Percentiles rank a stretch among this genome's conserved stretches.
These are phyloP conservation scores for Ictidomys tridecemlineatus DNA, from an alignment of 2,113 vertebrate species.

Conservation along the genomic window DNA sequence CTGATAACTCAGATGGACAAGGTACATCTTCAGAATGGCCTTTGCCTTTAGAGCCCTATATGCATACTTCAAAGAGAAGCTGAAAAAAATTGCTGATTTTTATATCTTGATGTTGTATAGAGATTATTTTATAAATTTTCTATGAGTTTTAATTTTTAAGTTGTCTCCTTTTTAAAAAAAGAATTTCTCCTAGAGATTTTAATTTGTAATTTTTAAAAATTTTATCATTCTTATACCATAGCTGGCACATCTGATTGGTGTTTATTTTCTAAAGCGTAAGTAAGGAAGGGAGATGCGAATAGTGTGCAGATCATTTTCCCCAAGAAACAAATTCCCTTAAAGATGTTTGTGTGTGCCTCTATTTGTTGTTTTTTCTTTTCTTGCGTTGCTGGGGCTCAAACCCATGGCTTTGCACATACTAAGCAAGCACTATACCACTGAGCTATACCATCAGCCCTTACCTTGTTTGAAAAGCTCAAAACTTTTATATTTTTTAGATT, in stretches of 20 bases:
- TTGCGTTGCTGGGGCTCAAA: background rate
- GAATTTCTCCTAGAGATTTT: constrained; percentile 7
- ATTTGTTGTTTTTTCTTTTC: background rate
- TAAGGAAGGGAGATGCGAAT: background rate
- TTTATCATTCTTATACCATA: background rate
- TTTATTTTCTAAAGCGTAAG: background rate
- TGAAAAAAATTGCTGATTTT: background rate
- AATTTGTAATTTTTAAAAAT: background rate
- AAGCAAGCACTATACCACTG: background rate
- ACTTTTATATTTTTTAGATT: constrained; percentile 1
- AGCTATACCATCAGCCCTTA: background rate
- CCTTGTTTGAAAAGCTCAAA: background rate
- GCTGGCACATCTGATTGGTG: background rate
- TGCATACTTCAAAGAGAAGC: background rate
- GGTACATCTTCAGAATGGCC: constrained; percentile 84
- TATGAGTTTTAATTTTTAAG: constrained; percentile 12
- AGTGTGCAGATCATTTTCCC: background rate
- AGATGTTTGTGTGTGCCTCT: background rate
- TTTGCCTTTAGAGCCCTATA: accelerated
- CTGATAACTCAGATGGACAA: constrained; percentile 87
- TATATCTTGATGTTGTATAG: background rate
- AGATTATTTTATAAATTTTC: background rate
- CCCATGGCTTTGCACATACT: background rate
- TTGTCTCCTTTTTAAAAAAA: constrained; percentile 16
- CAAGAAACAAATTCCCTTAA: background rate